These are phyloP conservation scores for Ichneumoninae sp. DNA, from an alignment of 2,888 invertebrate species.

Conservation along the genomic window DNA sequence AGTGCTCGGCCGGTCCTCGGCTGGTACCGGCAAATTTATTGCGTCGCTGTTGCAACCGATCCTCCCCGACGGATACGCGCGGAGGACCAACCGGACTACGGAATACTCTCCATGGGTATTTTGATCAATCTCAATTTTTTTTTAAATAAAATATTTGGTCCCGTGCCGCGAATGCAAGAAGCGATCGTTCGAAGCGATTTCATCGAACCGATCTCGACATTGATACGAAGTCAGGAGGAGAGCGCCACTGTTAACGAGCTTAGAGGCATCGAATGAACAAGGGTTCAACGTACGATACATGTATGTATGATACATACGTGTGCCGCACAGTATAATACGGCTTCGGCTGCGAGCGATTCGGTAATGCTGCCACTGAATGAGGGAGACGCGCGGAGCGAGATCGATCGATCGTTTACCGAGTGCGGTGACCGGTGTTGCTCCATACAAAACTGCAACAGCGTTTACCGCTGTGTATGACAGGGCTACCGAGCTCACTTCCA, in stretches of 20 bases:
- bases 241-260: constrained; percentile 28
- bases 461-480: constrained; percentile 13
- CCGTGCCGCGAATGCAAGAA: neutral
- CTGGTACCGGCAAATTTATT: constrained; percentile 47
- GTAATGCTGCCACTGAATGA: constrained; percentile 7
- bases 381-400: constrained; percentile 20
- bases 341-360: constrained; percentile 16
- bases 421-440: constrained; percentile 34
- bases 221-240: neutral
- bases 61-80: constrained; percentile 12
- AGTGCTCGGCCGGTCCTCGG: constrained; percentile 34
- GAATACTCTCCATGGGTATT: neutral
- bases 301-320: neutral
- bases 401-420: constrained; percentile 51
- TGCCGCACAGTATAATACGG: constrained; percentile 23
- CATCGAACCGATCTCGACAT: neutral
- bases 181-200: neutral
- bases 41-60: constrained; percentile 50
- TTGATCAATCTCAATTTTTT: constrained; percentile 1
- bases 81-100: neutral
- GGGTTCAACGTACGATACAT: neutral
- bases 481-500: neutral
- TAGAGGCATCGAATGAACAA: constrained; percentile 17
- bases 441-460: neutral
- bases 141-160: neutral